Percentiles rank a stretch among this genome's conserved stretches.
Evolutionary conservation across 2,888 invertebrate species (phyloP).

Genomic region (Gibbula magus): DNA sequence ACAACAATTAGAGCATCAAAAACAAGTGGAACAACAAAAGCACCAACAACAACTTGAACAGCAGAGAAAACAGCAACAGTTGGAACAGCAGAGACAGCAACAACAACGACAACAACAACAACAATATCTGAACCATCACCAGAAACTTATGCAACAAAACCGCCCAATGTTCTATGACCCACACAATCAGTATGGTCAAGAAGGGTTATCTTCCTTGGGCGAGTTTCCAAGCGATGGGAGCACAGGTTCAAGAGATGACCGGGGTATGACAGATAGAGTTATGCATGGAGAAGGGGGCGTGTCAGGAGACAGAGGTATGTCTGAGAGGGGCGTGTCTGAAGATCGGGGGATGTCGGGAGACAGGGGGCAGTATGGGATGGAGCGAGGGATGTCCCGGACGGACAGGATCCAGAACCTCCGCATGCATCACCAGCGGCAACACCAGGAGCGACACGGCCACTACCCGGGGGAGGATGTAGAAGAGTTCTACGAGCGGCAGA

Average conservation of each 20-base stretch:
- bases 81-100: neutral
- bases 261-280: neutral
- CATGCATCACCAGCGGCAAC: constrained; percentile 79
- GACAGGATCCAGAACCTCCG: constrained; percentile 78
- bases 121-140: constrained; percentile 15
- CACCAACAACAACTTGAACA: constrained; percentile 23
- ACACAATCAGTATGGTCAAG: neutral
- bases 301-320: neutral
- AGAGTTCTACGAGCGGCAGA: constrained; percentile 66
- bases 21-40: neutral
- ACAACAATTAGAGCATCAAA: constrained; percentile 7
- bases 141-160: constrained; percentile 14
- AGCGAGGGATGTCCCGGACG: constrained; percentile 52
- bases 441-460: constrained; percentile 79
- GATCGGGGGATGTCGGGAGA: constrained; percentile 22
- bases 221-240: neutral
- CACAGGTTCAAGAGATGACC: neutral
- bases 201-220: neutral
- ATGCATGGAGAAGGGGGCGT: neutral
- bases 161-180: constrained; percentile 25
- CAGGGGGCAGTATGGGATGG: neutral
- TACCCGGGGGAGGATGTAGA: constrained; percentile 79
- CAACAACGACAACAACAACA: neutral
- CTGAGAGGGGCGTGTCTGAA: neutral
- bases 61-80: constrained; percentile 29